phyloP scores from a whole-genome alignment of 2,797 vertebrate genomes.

The Cheirogaleus major region DNA sequence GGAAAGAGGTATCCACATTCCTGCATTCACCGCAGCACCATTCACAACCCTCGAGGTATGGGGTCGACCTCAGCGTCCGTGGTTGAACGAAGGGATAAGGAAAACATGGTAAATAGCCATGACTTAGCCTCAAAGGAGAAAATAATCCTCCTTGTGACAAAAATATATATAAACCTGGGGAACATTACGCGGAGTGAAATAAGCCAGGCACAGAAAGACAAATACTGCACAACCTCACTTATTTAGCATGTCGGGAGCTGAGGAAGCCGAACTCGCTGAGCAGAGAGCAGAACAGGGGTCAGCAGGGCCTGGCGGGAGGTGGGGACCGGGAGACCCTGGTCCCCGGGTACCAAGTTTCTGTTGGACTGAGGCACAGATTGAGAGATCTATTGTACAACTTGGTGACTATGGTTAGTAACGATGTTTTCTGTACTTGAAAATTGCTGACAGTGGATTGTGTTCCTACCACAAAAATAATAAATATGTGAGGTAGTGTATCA shows the following conservation, averaged over 20 bases:
- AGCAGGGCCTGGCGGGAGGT: too few species aligned
- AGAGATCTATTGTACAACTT: not conserved
- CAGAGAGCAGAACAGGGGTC: not conserved
- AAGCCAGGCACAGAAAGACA: not conserved
- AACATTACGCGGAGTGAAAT: not conserved
- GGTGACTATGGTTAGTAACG: not conserved
- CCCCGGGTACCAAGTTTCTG: not conserved
- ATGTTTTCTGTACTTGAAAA: not conserved
- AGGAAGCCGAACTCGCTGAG: not conserved
- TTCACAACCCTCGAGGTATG: too few species aligned
- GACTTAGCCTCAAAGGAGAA: not conserved
- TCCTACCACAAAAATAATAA: not conserved
- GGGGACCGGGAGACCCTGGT: not conserved
- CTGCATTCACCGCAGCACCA: not conserved
- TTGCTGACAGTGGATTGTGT: not conserved
- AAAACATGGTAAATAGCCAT: not conserved
- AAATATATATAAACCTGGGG: not conserved
- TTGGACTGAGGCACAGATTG: not conserved
- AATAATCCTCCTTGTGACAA: not conserved
- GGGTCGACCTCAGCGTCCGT: too few species aligned
- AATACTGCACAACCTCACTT: too few species aligned
- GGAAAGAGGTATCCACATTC: not conserved
- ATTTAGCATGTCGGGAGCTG: not conserved
- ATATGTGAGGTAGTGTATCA: not conserved
- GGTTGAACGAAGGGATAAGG: accelerated